Conservation (phyloP, 2,113 vertebrate species). For the Collichthys lucidus region DNA sequence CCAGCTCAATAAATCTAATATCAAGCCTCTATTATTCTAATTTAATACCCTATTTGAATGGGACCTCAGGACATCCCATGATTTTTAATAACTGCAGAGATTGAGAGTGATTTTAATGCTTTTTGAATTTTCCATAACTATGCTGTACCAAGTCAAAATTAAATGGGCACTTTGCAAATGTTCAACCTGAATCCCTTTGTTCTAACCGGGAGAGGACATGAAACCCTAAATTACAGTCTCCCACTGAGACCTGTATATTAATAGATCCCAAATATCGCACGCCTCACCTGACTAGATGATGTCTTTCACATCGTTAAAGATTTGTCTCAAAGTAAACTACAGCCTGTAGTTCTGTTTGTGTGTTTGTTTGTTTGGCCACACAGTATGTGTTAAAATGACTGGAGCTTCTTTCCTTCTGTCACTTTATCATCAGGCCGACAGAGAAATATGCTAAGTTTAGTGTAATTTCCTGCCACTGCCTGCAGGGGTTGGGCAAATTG, state of each 20-base stretch:
- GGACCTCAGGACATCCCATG: conserved; percentile 66
- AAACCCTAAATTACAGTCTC: conserved; percentile 20
- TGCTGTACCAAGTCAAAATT: conserved; percentile 43
- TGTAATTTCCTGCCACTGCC: conserved; percentile 6
- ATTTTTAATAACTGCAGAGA: conserved; percentile 73
- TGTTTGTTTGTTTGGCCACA: background rate
- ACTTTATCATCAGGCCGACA: background rate
- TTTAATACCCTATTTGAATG: conserved; percentile 75
- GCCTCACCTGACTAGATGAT: background rate
- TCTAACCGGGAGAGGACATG: conserved; percentile 16
- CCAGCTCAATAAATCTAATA: conserved; percentile 68
- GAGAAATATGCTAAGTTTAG: background rate
- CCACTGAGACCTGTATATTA: background rate
- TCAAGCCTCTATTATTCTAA: conserved; percentile 76
- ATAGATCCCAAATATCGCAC: background rate
- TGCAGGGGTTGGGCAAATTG: background rate
- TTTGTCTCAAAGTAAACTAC: background rate
- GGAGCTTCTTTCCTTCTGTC: background rate
- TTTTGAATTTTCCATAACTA: conserved; percentile 56
- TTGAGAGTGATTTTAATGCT: conserved; percentile 58
- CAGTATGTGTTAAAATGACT: background rate
- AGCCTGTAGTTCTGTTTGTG: background rate
- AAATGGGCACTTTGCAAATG: conserved; percentile 49
- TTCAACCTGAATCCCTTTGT: conserved; percentile 43
- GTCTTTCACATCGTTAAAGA: background rate